phyloP scores from a whole-genome alignment of 2,888 invertebrate species.

The Fabriciana adippe region DNA sequence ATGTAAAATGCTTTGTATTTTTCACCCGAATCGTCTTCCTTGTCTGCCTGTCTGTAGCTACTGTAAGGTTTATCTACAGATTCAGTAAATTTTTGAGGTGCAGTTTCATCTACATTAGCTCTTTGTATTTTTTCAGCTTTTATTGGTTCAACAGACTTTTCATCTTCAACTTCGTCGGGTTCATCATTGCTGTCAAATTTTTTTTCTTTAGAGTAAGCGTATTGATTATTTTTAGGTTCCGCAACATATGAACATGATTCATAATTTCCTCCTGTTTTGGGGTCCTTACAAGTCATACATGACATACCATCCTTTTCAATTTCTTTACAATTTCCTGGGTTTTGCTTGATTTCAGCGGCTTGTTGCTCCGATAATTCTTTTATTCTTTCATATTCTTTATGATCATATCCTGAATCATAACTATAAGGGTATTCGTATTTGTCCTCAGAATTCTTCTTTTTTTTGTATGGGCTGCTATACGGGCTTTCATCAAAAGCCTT shows the following conservation, averaged over 20 bases:
- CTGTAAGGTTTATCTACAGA: constrained; percentile 55
- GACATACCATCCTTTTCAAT: constrained; percentile 85
- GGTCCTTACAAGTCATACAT: constrained; percentile 88
- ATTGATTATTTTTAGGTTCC: constrained; percentile 87
- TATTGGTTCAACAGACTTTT: constrained; percentile 62
- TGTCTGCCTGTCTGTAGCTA: constrained; percentile 54
- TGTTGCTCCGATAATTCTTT: constrained; percentile 84
- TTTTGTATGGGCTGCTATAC: constrained; percentile 74
- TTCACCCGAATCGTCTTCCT: constrained; percentile 55
- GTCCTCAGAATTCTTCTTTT: constrained; percentile 65
- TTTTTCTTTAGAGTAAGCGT: constrained; percentile 85
- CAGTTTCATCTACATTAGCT: constrained; percentile 53
- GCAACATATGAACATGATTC: constrained; percentile 91
- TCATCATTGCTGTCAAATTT: constrained; percentile 84
- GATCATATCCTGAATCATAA: constrained; percentile 77
- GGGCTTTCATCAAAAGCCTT: constrained; percentile 75
- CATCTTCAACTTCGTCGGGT: constrained; percentile 72
- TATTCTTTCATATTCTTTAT: constrained; percentile 80
- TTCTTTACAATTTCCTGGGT: constrained; percentile 85
- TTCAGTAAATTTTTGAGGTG: constrained; percentile 55
- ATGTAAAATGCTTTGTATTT: constrained; percentile 73
- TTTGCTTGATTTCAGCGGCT: constrained; percentile 83
- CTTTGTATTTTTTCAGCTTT: constrained; percentile 64
- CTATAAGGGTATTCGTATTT: constrained; percentile 76
- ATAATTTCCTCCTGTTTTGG: constrained; percentile 88